Evolutionary conservation across 2,888 invertebrate genomes (phyloP).

Genomic region (Anagyrus pseudococci): DNA sequence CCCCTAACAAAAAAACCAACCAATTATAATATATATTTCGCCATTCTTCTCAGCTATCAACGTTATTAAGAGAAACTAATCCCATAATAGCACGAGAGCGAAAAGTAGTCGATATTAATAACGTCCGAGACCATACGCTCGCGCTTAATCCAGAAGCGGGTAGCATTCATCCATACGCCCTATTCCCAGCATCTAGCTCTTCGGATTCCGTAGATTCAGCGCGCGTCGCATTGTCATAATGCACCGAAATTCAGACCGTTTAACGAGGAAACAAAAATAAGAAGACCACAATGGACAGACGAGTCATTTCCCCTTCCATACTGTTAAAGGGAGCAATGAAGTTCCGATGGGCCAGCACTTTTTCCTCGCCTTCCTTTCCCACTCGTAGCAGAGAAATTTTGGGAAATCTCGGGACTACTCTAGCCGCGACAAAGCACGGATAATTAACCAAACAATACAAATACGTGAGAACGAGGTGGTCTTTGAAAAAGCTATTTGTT

Average conservation of each 20-base stretch:
- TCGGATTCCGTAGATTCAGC: constrained; percentile 27
- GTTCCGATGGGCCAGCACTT: not conserved
- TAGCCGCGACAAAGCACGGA: constrained; percentile 55
- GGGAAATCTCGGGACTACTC: constrained; percentile 54
- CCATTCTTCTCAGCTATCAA: not conserved
- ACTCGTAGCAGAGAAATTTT: constrained; percentile 41
- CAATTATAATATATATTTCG: constrained; percentile 14
- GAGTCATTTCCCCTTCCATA: not conserved
- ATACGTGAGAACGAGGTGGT: constrained; percentile 30
- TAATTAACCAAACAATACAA: constrained; percentile 59
- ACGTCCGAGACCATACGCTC: constrained; percentile 1
- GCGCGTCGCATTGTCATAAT: not conserved
- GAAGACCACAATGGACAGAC: constrained; percentile 18
- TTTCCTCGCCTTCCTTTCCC: too few relatives aligned
- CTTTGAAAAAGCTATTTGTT: constrained; percentile 38
- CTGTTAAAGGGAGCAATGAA: not conserved
- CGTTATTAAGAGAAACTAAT: constrained; percentile 12
- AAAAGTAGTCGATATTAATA: constrained; percentile 34
- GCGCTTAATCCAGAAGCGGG: constrained; percentile 32
- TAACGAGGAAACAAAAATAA: constrained; percentile 45
- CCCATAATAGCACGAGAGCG: constrained; percentile 13
- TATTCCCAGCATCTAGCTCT: constrained; percentile 3
- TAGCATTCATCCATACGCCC: constrained; percentile 5
- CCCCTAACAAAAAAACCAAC: too few relatives aligned
- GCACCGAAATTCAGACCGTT: constrained; percentile 31